A percentile compares a stretch with the other conserved stretches of the same genome.
These are phyloP conservation scores for Propsilocerus akamusi DNA, from an alignment of 1,140 invertebrate genomes.

Conservation along the genomic window DNA sequence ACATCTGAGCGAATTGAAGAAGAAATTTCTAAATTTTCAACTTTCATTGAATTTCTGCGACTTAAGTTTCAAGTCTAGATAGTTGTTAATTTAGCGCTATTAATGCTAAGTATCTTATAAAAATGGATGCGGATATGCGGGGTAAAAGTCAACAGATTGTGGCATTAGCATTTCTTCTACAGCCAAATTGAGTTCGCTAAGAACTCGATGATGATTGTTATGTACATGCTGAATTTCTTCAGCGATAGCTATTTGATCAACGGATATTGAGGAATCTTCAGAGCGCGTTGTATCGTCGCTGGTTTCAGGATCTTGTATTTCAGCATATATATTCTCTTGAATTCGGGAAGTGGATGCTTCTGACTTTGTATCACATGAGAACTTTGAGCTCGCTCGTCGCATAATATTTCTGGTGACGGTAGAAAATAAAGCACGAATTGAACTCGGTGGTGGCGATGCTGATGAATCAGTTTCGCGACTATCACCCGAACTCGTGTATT, in stretches of 20 bases:
- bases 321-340: constrained; percentile 76
- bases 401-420: constrained; percentile 21
- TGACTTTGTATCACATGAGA: constrained; percentile 15
- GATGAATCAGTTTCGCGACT: constrained; percentile 18
- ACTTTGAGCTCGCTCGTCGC: constrained; percentile 14
- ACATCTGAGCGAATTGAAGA: too few species aligned
- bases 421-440: constrained; percentile 20
- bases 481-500: constrained; percentile 38
- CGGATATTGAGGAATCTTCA: constrained; percentile 29
- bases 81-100: too few species aligned
- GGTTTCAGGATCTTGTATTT: constrained; percentile 43
- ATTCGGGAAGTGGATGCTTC: constrained; percentile 32
- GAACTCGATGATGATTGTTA: constrained; percentile 53
- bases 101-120: too few species aligned
- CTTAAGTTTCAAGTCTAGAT: too few species aligned
- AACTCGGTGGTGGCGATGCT: constrained; percentile 23
- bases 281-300: constrained; percentile 25
- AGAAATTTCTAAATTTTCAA: too few species aligned
- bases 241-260: constrained; percentile 46
- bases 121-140: too few species aligned
- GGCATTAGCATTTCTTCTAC: constrained; percentile 79
- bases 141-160: too few species aligned
- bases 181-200: constrained; percentile 69
- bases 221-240: constrained; percentile 65
- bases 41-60: too few species aligned